Percentiles rank a stretch among this genome's conserved stretches.
These are phyloP conservation scores for Melangyna quadrimaculata DNA, from an alignment of 2,888 invertebrate genomes.

Conservation along the genomic window DNA sequence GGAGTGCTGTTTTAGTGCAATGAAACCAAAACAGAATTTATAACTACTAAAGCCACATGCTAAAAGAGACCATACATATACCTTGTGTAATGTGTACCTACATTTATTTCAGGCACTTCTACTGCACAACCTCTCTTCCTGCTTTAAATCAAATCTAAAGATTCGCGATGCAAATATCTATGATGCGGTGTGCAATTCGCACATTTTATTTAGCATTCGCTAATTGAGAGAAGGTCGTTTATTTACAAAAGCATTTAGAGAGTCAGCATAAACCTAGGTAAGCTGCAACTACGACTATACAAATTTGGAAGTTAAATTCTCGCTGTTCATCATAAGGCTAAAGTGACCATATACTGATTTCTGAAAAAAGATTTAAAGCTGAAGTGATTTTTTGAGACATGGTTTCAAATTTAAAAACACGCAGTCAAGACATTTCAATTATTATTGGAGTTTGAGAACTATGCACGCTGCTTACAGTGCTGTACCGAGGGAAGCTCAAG, in stretches of 20 bases:
- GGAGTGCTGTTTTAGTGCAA: background rate
- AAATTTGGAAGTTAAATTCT: background rate
- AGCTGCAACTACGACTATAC: background rate
- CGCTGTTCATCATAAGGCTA: background rate
- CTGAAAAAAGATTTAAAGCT: background rate
- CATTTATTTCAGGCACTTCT: slow-evolving; percentile 20
- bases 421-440: too few species aligned
- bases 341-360: background rate
- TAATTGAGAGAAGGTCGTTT: slow-evolving; percentile 78
- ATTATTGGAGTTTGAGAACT: too few species aligned
- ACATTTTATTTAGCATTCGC: slow-evolving; percentile 73
- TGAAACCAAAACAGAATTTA: background rate
- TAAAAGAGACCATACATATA: slow-evolving; percentile 6
- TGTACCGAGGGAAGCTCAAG: too few species aligned
- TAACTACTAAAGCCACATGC: background rate
- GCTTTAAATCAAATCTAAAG: background rate
- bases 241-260: slow-evolving; percentile 74
- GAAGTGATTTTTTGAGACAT: too few species aligned
- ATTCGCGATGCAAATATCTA: slow-evolving; percentile 38
- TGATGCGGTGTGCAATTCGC: slow-evolving; percentile 49
- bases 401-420: too few species aligned
- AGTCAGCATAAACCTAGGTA: slow-evolving; percentile 37
- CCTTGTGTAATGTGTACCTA: too few species aligned
- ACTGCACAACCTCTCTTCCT: slow-evolving; percentile 22
- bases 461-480: too few species aligned